Conservation (phyloP, 2,797 vertebrate genomes). For the Acipenser ruthenus region DNA sequence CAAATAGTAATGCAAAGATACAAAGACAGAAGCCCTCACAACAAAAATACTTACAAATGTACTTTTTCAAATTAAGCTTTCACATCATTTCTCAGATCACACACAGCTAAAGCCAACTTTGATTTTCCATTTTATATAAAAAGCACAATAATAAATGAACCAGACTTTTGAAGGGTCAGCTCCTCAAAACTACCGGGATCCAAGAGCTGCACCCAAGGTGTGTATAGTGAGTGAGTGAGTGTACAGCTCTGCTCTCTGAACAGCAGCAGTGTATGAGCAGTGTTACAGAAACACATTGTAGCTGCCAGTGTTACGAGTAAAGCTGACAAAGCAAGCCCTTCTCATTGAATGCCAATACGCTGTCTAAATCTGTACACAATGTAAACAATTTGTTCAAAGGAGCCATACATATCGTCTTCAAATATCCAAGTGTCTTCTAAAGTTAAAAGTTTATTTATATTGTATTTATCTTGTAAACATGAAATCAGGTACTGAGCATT, state of each 20-base stretch:
- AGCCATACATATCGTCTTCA: no score
- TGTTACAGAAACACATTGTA: no score
- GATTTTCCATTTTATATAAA: conserved; percentile 47
- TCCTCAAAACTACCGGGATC: conserved; percentile 45
- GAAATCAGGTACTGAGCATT: no score
- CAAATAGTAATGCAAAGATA: conserved; percentile 84
- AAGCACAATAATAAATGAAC: conserved; percentile 49
- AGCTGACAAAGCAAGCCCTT: no score
- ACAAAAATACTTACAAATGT: conserved; percentile 51
- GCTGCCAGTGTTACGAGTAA: no score
- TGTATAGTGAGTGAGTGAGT: conserved; percentile 64
- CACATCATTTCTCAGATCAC: conserved; percentile 50
- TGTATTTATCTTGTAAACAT: no score
- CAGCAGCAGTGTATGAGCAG: conserved; percentile 8
- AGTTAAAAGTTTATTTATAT: no score
- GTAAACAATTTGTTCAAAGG: no score
- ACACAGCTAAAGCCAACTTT: conserved; percentile 57
- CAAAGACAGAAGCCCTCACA: conserved; percentile 78
- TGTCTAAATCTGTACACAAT: no score
- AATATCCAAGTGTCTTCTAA: no score
- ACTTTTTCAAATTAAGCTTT: conserved; percentile 53
- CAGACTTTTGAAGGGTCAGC: conserved; percentile 57
- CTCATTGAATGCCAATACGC: no score
- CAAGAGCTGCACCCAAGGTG: conserved; percentile 53
- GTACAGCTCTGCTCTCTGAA: conserved; percentile 38